Base-by-base conservation (phyloP, 1,140 invertebrate genomes). In the Caenorhabditis latens region DNA sequence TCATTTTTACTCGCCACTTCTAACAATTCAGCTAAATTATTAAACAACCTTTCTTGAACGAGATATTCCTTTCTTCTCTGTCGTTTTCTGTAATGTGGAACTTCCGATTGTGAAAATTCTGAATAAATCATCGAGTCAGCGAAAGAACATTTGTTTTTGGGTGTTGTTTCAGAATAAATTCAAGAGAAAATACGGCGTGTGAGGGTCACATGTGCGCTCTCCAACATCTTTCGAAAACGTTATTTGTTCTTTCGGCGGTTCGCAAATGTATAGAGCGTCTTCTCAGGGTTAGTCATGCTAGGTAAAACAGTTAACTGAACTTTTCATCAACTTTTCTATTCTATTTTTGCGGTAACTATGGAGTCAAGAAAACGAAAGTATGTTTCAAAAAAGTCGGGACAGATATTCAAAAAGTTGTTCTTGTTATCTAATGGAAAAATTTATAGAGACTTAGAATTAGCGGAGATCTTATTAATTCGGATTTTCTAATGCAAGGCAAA, bases 221-320 rank as follows among this genome's bases (percentile, higher is more conserved):
- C 61, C 24, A 63, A 32, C 61, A 63, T 63, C 61, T 63, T 63
- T 63, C 55, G 40, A 13, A 43, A 4, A n/a, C 16, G 40, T 53
- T 79, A 50, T 79, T 79, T 79, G 46, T 50, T 79, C 46, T 79
- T 24, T 50, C 71, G 40, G 19, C 71, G 40, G 32, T 79, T 50
- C 5, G 32, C n/a, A 50, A 50, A 50, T 79, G 43, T 50, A 16
- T 50, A 19, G 6, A 50, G 71, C 19, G 40, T 79, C n/a, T 50
- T 42, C 13, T 32, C 61, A 63, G 40, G 24, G 61, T 63, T 50
- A 48, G 43, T 50, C 71, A 50, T 79, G 65, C 40, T 71, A 71
- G 42, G 42, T 79, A 46, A 50, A 79, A 79, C 32, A 79, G 40
- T 48, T 79, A n/a, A 24, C 46, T 79, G 7, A 65, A 71, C 8